phyloP scores from a whole-genome alignment of 2,797 vertebrate genomes.

The Podarcis siculus region DNA sequence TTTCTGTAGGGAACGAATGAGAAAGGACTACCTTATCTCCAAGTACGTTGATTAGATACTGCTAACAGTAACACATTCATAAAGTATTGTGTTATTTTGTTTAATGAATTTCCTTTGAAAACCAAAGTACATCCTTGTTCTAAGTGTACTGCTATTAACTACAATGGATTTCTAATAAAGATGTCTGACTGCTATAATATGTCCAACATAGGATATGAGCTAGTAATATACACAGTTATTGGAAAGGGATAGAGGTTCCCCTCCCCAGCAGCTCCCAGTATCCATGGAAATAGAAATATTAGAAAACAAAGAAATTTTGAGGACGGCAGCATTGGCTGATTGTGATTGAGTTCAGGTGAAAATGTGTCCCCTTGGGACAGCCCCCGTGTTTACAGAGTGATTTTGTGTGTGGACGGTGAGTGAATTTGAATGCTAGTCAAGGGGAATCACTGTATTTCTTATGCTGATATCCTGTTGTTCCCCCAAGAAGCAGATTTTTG shows the following conservation, averaged over 20 bases:
- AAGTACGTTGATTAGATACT: neutral
- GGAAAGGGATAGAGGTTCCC: constrained; percentile 34
- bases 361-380: constrained; percentile 51
- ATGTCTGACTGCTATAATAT: neutral
- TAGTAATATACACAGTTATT: neutral
- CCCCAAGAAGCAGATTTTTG: neutral
- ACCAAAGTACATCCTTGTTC: neutral
- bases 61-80: neutral
- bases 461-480: neutral
- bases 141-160: neutral
- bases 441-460: constrained; percentile 30
- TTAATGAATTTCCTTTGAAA: neutral
- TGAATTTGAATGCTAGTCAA: constrained; percentile 57
- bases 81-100: neutral
- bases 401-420: constrained; percentile 39
- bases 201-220: neutral
- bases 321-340: constrained; percentile 35
- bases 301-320: neutral
- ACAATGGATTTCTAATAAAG: constrained; percentile 19
- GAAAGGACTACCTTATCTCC: neutral
- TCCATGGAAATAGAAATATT: neutral
- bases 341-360: constrained; percentile 15
- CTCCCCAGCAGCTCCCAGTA: neutral
- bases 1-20: neutral
- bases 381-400: constrained; percentile 52